These are phyloP conservation scores for Euura saliciscinereae DNA, from an alignment of 1,140 invertebrate genomes.

Conservation along the genomic window DNA sequence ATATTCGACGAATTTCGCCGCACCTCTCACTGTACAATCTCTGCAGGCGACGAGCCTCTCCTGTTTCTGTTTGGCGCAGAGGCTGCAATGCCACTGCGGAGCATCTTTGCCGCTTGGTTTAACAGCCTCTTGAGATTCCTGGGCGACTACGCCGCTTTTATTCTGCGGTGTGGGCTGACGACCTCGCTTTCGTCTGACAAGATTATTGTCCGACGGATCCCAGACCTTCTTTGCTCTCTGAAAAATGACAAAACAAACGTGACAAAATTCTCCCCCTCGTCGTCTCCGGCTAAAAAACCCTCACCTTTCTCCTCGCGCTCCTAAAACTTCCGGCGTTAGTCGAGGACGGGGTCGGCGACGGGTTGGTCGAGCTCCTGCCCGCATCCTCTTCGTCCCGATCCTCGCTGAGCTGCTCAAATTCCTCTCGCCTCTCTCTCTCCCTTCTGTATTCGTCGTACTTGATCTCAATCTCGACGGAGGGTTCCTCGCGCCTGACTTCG, in stretches of 20 bases:
- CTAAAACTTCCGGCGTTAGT: conserved; percentile 47
- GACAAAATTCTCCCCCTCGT: not conserved
- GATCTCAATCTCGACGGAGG: conserved; percentile 46
- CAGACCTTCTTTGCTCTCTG: conserved; percentile 76
- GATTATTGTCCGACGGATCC: conserved; percentile 78
- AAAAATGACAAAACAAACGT: conserved; percentile 31
- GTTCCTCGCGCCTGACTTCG: conserved; percentile 50
- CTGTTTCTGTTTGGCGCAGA: conserved; percentile 55
- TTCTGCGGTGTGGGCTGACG: conserved; percentile 66
- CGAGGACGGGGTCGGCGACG: conserved; percentile 52
- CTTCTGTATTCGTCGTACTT: conserved; percentile 51
- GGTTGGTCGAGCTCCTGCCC: conserved; percentile 52
- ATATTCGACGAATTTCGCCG: conserved; percentile 23
- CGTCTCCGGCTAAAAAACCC: too few relatives aligned
- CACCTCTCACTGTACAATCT: conserved; percentile 82
- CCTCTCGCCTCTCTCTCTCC: conserved; percentile 44
- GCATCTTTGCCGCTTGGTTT: conserved; percentile 52
- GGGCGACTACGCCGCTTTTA: conserved; percentile 50
- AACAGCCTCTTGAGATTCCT: conserved; percentile 46
- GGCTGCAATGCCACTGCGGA: conserved; percentile 58
- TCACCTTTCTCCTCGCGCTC: conserved; percentile 55
- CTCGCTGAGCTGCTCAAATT: conserved; percentile 46
- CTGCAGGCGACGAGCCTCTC: conserved; percentile 77
- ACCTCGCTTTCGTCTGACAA: conserved; percentile 70
- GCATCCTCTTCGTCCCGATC: conserved; percentile 53